These are phyloP conservation scores for Abrostola tripartita DNA, from an alignment of 2,888 invertebrate species.

Conservation along the genomic window DNA sequence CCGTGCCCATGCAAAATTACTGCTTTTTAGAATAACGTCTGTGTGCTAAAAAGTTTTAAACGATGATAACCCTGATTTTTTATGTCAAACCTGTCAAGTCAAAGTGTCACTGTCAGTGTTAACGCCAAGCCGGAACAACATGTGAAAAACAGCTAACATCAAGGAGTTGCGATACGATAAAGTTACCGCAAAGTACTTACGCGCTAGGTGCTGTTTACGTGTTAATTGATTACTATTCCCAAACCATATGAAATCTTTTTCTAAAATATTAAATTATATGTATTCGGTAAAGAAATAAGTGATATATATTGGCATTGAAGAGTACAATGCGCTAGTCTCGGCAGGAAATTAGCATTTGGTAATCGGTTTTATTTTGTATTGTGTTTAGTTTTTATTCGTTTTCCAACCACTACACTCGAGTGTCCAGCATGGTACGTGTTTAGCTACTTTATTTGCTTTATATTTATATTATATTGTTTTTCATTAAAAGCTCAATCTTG, in stretches of 20 bases:
- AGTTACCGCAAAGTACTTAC: not conserved
- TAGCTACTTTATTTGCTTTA: constrained; percentile 37
- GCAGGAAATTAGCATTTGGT: constrained; percentile 61
- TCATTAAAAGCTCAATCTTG: constrained; percentile 23
- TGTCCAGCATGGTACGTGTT: constrained; percentile 74
- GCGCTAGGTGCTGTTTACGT: constrained; percentile 4
- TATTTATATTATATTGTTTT: constrained; percentile 13
- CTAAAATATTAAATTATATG: not conserved
- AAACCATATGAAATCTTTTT: not conserved
- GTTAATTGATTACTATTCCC: not conserved
- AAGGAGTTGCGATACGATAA: not conserved
- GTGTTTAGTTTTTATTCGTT: constrained; percentile 67
- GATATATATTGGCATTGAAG: constrained; percentile 24
- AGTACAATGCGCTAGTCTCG: constrained; percentile 50
- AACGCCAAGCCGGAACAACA: not conserved
- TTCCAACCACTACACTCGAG: constrained; percentile 56
- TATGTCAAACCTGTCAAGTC: not conserved
- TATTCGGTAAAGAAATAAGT: constrained; percentile 7
- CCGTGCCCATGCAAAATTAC: no score
- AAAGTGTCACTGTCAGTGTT: no score
- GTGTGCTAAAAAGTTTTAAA: no score
- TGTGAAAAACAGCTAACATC: not conserved
- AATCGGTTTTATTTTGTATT: constrained; percentile 65
- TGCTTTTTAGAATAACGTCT: no score
- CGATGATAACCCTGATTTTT: no score